These are phyloP conservation scores for Botrylloides violaceus DNA, from an alignment of 23 tunicate genomes.

Conservation along the genomic window DNA sequence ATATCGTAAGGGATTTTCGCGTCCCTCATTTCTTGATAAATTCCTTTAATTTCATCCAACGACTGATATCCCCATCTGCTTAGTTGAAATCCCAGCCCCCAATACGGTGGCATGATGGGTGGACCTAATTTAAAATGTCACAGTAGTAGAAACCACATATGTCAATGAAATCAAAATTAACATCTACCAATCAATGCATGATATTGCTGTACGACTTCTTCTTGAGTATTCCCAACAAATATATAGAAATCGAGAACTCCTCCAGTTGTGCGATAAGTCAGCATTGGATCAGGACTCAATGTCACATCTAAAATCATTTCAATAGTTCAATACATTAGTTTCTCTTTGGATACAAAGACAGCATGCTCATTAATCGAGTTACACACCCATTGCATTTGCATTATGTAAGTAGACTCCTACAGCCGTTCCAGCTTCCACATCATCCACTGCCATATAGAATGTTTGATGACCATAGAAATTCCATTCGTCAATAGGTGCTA, in stretches of 20 bases:
- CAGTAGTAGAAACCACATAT: too few relatives aligned
- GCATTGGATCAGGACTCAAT: constrained; percentile 66
- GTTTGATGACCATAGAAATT: constrained; percentile 95
- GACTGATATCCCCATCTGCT: constrained; percentile 88
- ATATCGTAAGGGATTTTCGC: constrained; percentile 92
- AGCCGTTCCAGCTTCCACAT: constrained; percentile 34
- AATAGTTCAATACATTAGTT: too few relatives aligned
- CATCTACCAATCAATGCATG: constrained; percentile 56
- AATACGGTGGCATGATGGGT: constrained; percentile 91
- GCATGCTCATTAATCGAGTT: background rate
- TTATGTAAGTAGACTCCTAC: constrained; percentile 95
- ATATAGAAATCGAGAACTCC: constrained; percentile 93
- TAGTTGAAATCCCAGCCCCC: constrained; percentile 96
- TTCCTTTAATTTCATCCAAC: constrained; percentile 67
- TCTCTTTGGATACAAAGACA: too few relatives aligned
- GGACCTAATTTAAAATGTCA: constrained; percentile 36
- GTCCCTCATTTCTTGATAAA: constrained; percentile 80
- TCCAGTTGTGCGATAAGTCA: constrained; percentile 87
- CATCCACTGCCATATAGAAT: constrained; percentile 72
- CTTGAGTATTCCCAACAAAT: constrained; percentile 87
- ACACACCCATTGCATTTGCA: constrained; percentile 91
- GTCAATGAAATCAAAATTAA: too few relatives aligned
- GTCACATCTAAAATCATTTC: constrained; percentile 62
- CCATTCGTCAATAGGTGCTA: constrained; percentile 99
- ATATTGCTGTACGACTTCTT: constrained; percentile 70